Conservation (phyloP, 2,113 vertebrate species). For the Spilogale gracilis region DNA sequence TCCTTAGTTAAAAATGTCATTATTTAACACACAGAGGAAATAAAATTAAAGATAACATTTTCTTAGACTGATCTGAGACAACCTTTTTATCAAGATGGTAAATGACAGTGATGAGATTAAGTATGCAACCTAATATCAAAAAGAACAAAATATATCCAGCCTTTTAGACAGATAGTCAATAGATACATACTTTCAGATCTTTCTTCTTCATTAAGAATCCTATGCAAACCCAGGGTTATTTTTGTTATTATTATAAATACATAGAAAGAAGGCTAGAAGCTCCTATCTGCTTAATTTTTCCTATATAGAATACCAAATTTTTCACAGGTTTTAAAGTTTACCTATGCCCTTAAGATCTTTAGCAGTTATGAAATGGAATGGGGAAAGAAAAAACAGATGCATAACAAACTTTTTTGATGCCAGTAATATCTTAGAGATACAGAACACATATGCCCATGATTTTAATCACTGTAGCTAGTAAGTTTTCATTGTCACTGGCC, state of each 20-base stretch:
- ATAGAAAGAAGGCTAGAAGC: background rate
- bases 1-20: slow-evolving; percentile 1
- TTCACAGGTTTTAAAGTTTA: background rate
- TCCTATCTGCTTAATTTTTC: background rate
- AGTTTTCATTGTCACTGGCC: slow-evolving; percentile 46
- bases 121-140: background rate
- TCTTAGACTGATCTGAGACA: background rate
- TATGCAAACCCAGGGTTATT: background rate
- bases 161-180: background rate
- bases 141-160: background rate
- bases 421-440: background rate
- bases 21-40: background rate
- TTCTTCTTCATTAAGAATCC: background rate
- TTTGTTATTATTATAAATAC: background rate
- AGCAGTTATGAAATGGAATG: background rate
- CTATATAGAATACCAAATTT: background rate
- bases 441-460: background rate
- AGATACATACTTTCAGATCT: background rate
- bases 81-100: background rate
- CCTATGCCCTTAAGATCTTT: background rate
- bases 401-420: background rate
- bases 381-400: background rate
- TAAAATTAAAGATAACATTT: slow-evolving; percentile 52
- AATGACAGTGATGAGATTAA: background rate
- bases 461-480: slow-evolving; percentile 42